phyloP scores from a whole-genome alignment of 2,888 invertebrate genomes.

The Mallateleia sp. region DNA sequence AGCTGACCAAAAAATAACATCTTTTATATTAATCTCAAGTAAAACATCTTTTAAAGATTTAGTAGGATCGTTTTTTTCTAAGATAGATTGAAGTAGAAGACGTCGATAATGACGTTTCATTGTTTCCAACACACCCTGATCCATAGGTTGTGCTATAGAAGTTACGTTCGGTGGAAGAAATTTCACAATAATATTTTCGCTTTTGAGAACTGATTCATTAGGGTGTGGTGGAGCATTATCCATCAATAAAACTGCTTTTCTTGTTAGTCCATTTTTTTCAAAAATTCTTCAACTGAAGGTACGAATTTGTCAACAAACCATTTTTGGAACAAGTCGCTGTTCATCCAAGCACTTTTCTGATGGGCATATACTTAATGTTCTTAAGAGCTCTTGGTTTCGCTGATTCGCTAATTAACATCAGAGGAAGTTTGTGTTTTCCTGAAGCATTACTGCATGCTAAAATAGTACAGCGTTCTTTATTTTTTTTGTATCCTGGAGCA shows the following conservation, averaged over 20 bases:
- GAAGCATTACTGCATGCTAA: constrained; percentile 79
- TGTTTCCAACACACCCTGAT: constrained; percentile 79
- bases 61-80: constrained; percentile 53
- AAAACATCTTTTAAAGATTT: constrained; percentile 65
- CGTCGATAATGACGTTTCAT: constrained; percentile 79
- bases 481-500: constrained; percentile 74
- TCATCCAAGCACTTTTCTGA: too few relatives aligned
- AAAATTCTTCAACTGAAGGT: too few relatives aligned
- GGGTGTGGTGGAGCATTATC: constrained; percentile 79
- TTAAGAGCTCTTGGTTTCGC: not conserved
- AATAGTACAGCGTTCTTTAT: constrained; percentile 79
- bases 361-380: too few relatives aligned
- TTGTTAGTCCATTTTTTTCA: constrained; percentile 50
- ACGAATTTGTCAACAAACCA: too few relatives aligned
- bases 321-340: too few relatives aligned
- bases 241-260: constrained; percentile 77
- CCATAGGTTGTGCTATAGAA: constrained; percentile 77
- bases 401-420: constrained; percentile 49
- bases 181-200: constrained; percentile 61
- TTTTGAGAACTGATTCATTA: constrained; percentile 44
- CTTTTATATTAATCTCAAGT: constrained; percentile 67
- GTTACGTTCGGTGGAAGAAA: constrained; percentile 80
- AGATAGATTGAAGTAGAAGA: constrained; percentile 61
- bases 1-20: constrained; percentile 75
- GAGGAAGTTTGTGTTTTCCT: constrained; percentile 76